A percentile compares a stretch with the other conserved stretches of the same genome.
Evolutionary conservation across 2,888 invertebrate species (phyloP).

Genomic region (Hirtodrosophila trivittata): DNA sequence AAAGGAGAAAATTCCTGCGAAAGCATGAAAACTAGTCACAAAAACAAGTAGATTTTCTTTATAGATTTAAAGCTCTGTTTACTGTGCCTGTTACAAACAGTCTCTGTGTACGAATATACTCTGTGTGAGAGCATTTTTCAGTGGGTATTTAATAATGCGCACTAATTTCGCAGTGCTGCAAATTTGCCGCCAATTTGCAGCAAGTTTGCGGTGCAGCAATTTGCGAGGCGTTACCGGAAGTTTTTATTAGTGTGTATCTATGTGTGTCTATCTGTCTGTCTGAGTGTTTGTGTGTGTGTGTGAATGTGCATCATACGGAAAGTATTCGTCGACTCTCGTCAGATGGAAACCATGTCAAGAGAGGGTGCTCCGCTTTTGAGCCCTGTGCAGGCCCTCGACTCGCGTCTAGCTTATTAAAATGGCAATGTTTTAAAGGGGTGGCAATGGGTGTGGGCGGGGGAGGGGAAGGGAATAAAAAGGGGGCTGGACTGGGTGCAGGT

Average conservation of each 20-base stretch:
- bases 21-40: too few species aligned
- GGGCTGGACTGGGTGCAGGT: not conserved
- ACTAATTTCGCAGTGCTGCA: constrained; percentile 55
- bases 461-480: constrained; percentile 5
- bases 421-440: constrained; percentile 1
- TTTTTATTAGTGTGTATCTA: constrained; percentile 13
- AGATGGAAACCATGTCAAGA: constrained; percentile 60
- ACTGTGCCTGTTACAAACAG: too few species aligned
- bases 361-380: constrained; percentile 37
- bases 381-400: constrained; percentile 26
- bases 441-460: constrained; percentile 5
- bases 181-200: constrained; percentile 38
- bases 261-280: constrained; percentile 2
- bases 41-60: too few species aligned
- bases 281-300: constrained; percentile 8
- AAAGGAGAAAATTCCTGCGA: too few species aligned
- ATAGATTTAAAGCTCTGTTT: too few species aligned
- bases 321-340: constrained; percentile 39
- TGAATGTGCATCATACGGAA: constrained; percentile 13
- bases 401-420: constrained; percentile 64
- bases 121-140: not conserved
- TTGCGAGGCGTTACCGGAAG: constrained; percentile 44
- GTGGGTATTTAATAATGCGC: constrained; percentile 23
- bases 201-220: constrained; percentile 17
- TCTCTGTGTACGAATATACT: too few species aligned